Evolutionary conservation across 2,888 invertebrate species (phyloP).

Genomic region (Ophonus ardosiacus): DNA sequence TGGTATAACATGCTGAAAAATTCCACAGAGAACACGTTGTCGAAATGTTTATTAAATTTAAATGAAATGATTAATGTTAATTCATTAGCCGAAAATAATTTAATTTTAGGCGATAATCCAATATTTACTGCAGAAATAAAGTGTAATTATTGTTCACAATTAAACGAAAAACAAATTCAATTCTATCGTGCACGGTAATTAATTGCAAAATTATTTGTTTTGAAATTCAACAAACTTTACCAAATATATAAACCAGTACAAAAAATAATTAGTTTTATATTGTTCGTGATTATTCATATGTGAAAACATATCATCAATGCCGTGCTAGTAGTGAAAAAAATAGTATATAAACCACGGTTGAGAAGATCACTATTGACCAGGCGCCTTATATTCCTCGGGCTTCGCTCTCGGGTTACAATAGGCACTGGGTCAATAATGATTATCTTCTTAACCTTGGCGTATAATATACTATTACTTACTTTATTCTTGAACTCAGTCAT

Average conservation of each 20-base stretch:
- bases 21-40: neutral
- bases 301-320: neutral
- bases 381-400: too few species aligned
- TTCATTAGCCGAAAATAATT: neutral
- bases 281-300: neutral
- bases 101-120: slow-evolving; percentile 9
- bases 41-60: slow-evolving; percentile 1
- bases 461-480: too few species aligned
- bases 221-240: neutral
- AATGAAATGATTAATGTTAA: slow-evolving; percentile 1
- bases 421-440: too few species aligned
- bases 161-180: slow-evolving; percentile 6
- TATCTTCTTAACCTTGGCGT: too few species aligned
- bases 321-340: too few species aligned
- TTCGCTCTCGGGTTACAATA: too few species aligned
- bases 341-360: too few species aligned
- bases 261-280: neutral
- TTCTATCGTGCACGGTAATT: neutral
- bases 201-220: slow-evolving; percentile 17
- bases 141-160: slow-evolving; percentile 1
- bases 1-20: neutral
- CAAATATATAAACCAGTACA: neutral
- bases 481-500: too few species aligned
- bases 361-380: too few species aligned
- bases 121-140: neutral